Conservation (phyloP, 2,113 vertebrate genomes). For the Caloenas nicobarica region DNA sequence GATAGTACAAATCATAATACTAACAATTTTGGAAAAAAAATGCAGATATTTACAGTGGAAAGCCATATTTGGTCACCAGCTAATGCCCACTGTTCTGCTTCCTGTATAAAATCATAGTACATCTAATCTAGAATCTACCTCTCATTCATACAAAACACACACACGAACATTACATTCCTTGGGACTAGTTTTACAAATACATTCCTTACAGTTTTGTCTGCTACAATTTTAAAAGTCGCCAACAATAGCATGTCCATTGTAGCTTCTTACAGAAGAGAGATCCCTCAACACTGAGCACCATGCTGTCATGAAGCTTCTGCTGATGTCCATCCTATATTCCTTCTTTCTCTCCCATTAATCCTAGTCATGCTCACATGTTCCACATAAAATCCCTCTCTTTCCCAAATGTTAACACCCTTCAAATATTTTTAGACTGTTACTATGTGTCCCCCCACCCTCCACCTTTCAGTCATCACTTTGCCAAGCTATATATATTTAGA, state of each 20-base stretch:
- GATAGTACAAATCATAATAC: background rate
- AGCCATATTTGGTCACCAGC: background rate
- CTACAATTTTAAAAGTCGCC: background rate
- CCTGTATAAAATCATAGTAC: background rate
- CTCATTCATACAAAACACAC: background rate
- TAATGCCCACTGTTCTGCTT: background rate
- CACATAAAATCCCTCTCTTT: constrained; percentile 47
- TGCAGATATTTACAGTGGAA: background rate
- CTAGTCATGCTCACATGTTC: constrained; percentile 55
- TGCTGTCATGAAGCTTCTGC: background rate
- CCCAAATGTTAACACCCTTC: constrained; percentile 64
- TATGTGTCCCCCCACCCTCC: constrained; percentile 44
- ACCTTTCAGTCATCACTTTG: constrained; percentile 59
- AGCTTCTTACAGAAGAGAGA: background rate
- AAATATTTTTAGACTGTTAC: constrained; percentile 70
- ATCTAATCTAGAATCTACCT: background rate
- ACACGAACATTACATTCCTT: background rate
- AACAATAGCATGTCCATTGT: background rate
- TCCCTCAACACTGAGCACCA: background rate
- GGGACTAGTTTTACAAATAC: background rate
- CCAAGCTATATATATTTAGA: constrained; percentile 66
- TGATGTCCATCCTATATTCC: background rate
- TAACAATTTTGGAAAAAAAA: background rate
- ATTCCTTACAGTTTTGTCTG: background rate
- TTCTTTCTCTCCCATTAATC: constrained; percentile 57